Evolutionary conservation across 2,888 invertebrate species (phyloP), one percentile per base, ranked within the genome.

Genomic region (Isotomurus palustris): DNA sequence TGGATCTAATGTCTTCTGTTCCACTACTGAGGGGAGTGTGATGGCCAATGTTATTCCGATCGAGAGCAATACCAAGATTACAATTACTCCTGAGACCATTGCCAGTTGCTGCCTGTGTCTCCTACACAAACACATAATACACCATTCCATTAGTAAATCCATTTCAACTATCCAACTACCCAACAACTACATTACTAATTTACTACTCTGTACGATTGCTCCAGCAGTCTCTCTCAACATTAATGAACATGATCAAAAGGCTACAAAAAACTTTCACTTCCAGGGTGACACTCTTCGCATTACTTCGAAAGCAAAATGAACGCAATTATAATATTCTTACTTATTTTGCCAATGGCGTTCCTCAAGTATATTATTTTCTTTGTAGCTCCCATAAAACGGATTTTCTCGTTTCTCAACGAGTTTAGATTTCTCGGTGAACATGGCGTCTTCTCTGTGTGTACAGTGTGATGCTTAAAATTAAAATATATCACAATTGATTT

Each of bases 271-370:
- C n/a, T n/a, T n/a, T n/a, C n/a, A n/a, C n/a, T n/a, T n/a, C n/a
- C 21, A 24, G 24, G 2, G 24, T 28, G 17, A 44, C 29, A 25
- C 32, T 10, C 27, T 52, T 38, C 14, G n/a, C 19, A 40, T 48
- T 49, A 41, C 22, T 22, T n/a, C n/a, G n/a, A n/a, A n/a, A n/a
- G n/a, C n/a, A n/a, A n/a, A n/a, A n/a, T n/a, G n/a, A n/a, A n/a
- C n/a, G n/a, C n/a, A n/a, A n/a, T n/a, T n/a, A n/a, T n/a, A n/a
- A n/a, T n/a, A n/a, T n/a, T n/a, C 45, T 40, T 65, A 66, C 69
- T 53, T 68, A 44, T 68, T 71, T 43, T 71, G 66, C 71, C 71
- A 71, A 28, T 71, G 69, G 41, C 66, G 62, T 54, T 71, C 69
- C 41, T 71, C 71, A 22, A 64, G 48, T 10, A 60, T 48, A 32